Percentiles rank a stretch among this genome's conserved stretches.
Evolutionary conservation across 2,113 vertebrate genomes (phyloP).

Genomic region (Anser cygnoides): DNA sequence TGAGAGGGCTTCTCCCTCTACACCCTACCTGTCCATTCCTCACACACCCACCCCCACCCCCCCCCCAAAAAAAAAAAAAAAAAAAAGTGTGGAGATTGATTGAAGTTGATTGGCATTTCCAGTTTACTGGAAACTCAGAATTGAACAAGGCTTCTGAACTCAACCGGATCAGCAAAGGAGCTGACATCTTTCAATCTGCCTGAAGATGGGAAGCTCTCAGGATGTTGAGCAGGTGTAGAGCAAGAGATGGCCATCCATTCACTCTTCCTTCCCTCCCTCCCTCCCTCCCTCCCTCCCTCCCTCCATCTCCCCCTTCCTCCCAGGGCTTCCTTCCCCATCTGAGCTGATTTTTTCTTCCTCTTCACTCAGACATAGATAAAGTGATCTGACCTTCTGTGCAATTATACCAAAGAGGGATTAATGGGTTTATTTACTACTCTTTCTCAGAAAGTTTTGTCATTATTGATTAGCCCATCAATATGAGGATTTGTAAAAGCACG

Average conservation of each 20-base stretch:
- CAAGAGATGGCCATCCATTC: not conserved
- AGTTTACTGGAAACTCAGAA: not conserved
- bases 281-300: not conserved
- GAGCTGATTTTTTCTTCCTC: not conserved
- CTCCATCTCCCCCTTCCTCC: not conserved
- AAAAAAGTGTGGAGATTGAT: not conserved
- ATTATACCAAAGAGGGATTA: constrained; percentile 24
- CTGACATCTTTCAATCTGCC: not conserved
- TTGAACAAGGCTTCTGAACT: not conserved
- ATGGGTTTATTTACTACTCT: constrained; percentile 9
- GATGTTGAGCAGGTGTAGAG: not conserved
- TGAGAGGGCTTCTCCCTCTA: not conserved
- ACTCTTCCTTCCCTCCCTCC: not conserved
- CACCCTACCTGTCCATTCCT: not conserved
- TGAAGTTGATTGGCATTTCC: not conserved
- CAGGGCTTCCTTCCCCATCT: not conserved
- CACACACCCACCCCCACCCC: not conserved
- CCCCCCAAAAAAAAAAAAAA: not conserved
- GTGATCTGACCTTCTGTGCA: constrained; percentile 10
- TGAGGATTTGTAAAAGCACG: not conserved
- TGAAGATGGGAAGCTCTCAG: not conserved
- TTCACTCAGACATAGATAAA: not conserved
- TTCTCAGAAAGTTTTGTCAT: constrained; percentile 36
- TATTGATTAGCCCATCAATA: constrained; percentile 6
- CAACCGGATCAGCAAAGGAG: not conserved